phyloP scores from a whole-genome alignment of 2,888 invertebrate genomes.

The Amphipoea oculea region DNA sequence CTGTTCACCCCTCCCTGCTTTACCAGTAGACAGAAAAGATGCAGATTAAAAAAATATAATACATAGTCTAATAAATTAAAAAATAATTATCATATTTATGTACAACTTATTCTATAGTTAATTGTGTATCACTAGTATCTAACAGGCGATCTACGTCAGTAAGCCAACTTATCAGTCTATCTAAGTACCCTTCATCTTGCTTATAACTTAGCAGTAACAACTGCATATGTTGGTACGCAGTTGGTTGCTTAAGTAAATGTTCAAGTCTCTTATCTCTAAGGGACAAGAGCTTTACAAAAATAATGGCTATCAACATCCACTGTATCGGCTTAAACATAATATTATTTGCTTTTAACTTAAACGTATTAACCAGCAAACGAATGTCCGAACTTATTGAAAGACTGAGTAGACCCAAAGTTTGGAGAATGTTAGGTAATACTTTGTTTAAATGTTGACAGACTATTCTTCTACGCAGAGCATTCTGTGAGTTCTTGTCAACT shows the following conservation, averaged over 20 bases:
- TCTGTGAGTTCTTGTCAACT: slow-evolving; percentile 92
- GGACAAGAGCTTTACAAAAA: slow-evolving; percentile 92
- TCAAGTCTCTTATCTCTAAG: slow-evolving; percentile 80
- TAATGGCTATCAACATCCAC: slow-evolving; percentile 93
- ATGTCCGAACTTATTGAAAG: slow-evolving; percentile 86
- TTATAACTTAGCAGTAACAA: slow-evolving; percentile 87
- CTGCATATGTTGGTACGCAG: slow-evolving; percentile 84
- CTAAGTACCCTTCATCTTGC: slow-evolving; percentile 88
- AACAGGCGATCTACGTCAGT: slow-evolving; percentile 87
- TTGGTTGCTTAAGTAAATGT: slow-evolving; percentile 77
- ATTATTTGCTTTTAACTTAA: slow-evolving; percentile 92
- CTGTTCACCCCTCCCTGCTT: neutral
- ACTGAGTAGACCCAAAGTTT: slow-evolving; percentile 85
- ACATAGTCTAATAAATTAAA: slow-evolving; percentile 11
- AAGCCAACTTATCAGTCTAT: slow-evolving; percentile 87
- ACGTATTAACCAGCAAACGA: slow-evolving; percentile 91
- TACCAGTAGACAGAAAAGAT: neutral
- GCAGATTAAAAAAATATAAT: neutral
- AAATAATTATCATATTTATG: neutral
- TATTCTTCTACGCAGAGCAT: slow-evolving; percentile 92
- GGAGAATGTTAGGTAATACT: slow-evolving; percentile 91
- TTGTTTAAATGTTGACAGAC: slow-evolving; percentile 92
- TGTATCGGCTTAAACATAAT: slow-evolving; percentile 93
- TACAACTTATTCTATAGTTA: slow-evolving; percentile 75
- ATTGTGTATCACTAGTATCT: slow-evolving; percentile 82